Percentiles rank a stretch among this genome's conserved stretches.
phyloP scores from a whole-genome alignment of 1,140 invertebrate species.

The Calosoma granatense region DNA sequence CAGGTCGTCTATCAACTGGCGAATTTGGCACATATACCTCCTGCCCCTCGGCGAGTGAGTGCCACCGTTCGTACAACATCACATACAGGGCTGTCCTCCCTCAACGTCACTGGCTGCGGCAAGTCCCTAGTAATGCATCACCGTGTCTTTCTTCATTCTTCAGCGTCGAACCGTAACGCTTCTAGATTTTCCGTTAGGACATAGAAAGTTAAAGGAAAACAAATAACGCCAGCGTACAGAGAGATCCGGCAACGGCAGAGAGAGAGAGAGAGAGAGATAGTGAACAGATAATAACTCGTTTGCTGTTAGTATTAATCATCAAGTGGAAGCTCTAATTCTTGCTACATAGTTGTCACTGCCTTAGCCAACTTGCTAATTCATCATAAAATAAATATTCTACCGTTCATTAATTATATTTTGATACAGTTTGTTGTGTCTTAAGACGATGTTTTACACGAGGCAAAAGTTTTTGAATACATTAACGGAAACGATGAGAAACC shows the following conservation, averaged over 20 bases:
- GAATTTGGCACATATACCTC: background rate
- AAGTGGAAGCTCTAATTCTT: too few species aligned
- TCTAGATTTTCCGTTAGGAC: slow-evolving; percentile 7
- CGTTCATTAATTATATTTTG: slow-evolving; percentile 7
- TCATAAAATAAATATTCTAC: background rate
- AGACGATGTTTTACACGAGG: background rate
- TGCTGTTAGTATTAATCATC: background rate
- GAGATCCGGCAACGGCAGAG: too few species aligned
- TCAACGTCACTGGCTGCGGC: background rate
- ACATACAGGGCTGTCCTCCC: too few species aligned
- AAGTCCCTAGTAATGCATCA: slow-evolving; percentile 1
- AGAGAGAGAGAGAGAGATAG: too few species aligned
- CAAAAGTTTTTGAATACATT: background rate
- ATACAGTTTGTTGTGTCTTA: slow-evolving; percentile 8
- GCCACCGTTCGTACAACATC: background rate
- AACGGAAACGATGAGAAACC: background rate
- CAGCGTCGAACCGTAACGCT: background rate
- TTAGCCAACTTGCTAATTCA: background rate
- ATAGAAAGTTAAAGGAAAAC: background rate
- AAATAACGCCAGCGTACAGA: slow-evolving; percentile 1
- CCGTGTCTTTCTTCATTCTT: slow-evolving; percentile 1
- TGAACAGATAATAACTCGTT: slow-evolving; percentile 4
- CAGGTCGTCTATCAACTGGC: background rate
- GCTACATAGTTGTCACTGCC: background rate
- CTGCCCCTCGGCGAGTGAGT: background rate